These are phyloP conservation scores for Oncorhynchus gorbuscha DNA, from an alignment of 2,113 vertebrate species.

Conservation along the genomic window DNA sequence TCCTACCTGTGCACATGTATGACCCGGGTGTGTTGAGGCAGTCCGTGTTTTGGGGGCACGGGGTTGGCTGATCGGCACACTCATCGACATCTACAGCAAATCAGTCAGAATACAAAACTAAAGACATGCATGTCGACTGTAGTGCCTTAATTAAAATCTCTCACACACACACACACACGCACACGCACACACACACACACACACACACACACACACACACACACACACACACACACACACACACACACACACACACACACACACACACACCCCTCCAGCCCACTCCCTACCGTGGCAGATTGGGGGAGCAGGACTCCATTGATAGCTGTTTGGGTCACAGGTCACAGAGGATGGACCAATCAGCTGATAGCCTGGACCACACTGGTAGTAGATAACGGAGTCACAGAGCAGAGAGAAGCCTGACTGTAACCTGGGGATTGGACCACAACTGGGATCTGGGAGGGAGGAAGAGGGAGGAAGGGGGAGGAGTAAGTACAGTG, in stretches of 20 bases:
- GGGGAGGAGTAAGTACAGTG: no score
- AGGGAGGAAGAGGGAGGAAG: not conserved
- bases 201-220: no score
- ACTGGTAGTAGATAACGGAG: constrained; percentile 66
- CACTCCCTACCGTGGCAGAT: constrained; percentile 67
- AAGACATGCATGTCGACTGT: not conserved
- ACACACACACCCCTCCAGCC: no score
- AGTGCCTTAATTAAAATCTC: not conserved
- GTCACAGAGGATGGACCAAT: constrained; percentile 65
- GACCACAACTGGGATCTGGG: constrained; percentile 70
- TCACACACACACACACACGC: no score
- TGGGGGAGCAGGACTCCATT: constrained; percentile 70
- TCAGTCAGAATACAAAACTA: not conserved
- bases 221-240: no score
- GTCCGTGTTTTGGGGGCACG: constrained; percentile 60
- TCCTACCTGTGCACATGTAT: constrained; percentile 67
- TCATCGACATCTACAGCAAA: constrained; percentile 70
- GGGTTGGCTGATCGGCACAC: constrained; percentile 57
- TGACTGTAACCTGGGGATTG: constrained; percentile 61
- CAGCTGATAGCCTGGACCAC: constrained; percentile 68
- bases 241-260: no score
- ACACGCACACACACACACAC: no score
- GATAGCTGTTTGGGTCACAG: constrained; percentile 64
- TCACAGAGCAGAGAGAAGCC: constrained; percentile 73
- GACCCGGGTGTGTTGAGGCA: constrained; percentile 72